These are phyloP conservation scores for Drosophila ambigua DNA, from an alignment of 1,140 invertebrate species.

Conservation along the genomic window DNA sequence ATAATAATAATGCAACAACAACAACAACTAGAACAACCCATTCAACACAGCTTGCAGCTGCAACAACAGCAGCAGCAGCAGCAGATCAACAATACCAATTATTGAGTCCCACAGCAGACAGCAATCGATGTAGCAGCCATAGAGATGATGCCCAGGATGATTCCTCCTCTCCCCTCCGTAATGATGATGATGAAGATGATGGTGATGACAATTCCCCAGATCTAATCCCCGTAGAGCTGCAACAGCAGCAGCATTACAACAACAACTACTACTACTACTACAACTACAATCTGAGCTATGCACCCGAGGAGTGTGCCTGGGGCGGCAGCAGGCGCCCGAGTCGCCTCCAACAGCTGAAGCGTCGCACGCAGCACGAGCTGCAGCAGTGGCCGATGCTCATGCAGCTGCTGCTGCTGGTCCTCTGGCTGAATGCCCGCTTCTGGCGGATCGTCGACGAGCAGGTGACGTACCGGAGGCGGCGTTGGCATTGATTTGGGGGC, in stretches of 20 bases:
- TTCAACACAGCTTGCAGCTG: constrained; percentile 28
- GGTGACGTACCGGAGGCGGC: constrained; percentile 53
- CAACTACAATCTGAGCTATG: constrained; percentile 80
- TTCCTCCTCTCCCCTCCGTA: too few species aligned
- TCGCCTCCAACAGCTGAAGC: constrained; percentile 60
- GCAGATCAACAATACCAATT: constrained; percentile 34
- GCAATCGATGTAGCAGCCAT: constrained; percentile 50
- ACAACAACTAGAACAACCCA: constrained; percentile 38
- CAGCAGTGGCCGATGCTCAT: constrained; percentile 77
- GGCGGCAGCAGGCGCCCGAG: constrained; percentile 23
- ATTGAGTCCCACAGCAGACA: constrained; percentile 21
- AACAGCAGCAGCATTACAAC: constrained; percentile 58
- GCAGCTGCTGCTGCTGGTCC: constrained; percentile 66
- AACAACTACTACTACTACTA: constrained; percentile 82
- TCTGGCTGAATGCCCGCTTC: constrained; percentile 77
- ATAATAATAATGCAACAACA: constrained; percentile 44
- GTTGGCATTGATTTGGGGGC: constrained; percentile 44
- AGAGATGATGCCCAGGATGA: constrained; percentile 1
- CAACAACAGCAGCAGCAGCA: constrained; percentile 41
- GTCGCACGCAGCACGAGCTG: constrained; percentile 68
- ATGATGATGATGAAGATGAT: too few species aligned
- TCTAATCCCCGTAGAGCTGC: constrained; percentile 52
- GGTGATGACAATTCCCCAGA: constrained; percentile 39
- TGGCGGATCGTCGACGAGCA: constrained; percentile 73
- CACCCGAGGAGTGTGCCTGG: constrained; percentile 43